A percentile compares a stretch with the other conserved stretches of the same genome.
These are phyloP conservation scores for Epinephelus moara DNA, from an alignment of 2,113 vertebrate genomes.

Conservation along the genomic window DNA sequence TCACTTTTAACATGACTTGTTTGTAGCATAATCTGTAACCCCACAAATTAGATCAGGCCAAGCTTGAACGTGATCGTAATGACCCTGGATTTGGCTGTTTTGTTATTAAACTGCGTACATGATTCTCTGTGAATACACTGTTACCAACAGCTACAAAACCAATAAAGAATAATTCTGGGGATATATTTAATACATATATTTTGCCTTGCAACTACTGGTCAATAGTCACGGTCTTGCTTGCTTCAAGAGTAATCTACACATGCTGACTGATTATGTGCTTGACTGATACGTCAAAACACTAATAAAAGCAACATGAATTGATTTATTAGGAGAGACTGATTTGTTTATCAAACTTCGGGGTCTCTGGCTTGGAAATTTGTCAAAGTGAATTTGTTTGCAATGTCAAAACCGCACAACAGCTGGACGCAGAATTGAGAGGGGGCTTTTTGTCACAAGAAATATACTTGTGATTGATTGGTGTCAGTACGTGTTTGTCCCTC, in stretches of 20 bases:
- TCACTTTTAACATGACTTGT: too few species aligned
- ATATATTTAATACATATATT: not conserved
- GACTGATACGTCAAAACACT: constrained; percentile 73
- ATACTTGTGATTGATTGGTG: not conserved
- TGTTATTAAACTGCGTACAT: not conserved
- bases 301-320: constrained; percentile 71
- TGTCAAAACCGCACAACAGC: constrained; percentile 66
- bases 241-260: constrained; percentile 43
- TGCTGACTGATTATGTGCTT: constrained; percentile 72
- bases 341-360: constrained; percentile 70
- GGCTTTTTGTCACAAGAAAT: constrained; percentile 21
- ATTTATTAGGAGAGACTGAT: constrained; percentile 65
- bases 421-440: constrained; percentile 40
- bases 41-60: too few species aligned
- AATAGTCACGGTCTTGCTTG: not conserved
- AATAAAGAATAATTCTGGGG: not conserved
- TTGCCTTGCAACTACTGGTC: not conserved
- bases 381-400: constrained; percentile 69
- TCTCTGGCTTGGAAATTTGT: constrained; percentile 67
- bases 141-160: not conserved
- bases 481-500: not conserved
- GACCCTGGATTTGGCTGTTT: not conserved
- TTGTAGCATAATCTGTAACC: too few species aligned
- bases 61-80: too few species aligned
- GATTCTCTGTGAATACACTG: not conserved